These are phyloP conservation scores for Dicranocentrus wangi DNA, from an alignment of 2,888 invertebrate genomes.

Conservation along the genomic window DNA sequence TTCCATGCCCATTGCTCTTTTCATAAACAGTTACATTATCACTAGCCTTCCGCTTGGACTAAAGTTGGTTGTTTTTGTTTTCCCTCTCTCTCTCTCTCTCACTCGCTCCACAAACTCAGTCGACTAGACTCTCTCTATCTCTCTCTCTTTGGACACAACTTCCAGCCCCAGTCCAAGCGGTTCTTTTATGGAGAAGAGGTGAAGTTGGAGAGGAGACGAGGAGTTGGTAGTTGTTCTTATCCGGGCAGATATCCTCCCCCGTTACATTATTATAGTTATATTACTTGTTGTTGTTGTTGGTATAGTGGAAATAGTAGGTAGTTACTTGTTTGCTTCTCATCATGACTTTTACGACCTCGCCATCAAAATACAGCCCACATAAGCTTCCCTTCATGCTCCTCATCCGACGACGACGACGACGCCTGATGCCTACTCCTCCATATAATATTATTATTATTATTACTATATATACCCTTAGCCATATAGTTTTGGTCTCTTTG, in stretches of 20 bases:
- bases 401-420: too few species aligned
- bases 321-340: conserved; percentile 66
- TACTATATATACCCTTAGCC: too few species aligned
- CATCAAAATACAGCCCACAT: conserved; percentile 67
- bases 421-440: too few species aligned
- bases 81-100: conserved; percentile 25
- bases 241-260: conserved; percentile 43
- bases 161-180: not conserved
- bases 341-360: conserved; percentile 68
- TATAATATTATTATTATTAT: too few species aligned
- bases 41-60: conserved; percentile 52
- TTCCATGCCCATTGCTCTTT: conserved; percentile 39
- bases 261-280: not conserved
- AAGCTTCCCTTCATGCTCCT: conserved; percentile 62
- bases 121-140: conserved; percentile 5
- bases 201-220: not conserved
- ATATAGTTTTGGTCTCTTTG: too few species aligned
- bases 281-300: conserved; percentile 12
- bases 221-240: conserved; percentile 25
- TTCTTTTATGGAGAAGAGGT: not conserved
- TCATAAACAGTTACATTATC: conserved; percentile 57
- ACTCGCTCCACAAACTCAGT: too few species aligned
- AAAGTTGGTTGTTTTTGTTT: conserved; percentile 41
- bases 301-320: conserved; percentile 20
- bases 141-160: conserved; percentile 8